These are phyloP conservation scores for Ochotona princeps DNA, from an alignment of 2,113 vertebrate genomes.

Conservation along the genomic window DNA sequence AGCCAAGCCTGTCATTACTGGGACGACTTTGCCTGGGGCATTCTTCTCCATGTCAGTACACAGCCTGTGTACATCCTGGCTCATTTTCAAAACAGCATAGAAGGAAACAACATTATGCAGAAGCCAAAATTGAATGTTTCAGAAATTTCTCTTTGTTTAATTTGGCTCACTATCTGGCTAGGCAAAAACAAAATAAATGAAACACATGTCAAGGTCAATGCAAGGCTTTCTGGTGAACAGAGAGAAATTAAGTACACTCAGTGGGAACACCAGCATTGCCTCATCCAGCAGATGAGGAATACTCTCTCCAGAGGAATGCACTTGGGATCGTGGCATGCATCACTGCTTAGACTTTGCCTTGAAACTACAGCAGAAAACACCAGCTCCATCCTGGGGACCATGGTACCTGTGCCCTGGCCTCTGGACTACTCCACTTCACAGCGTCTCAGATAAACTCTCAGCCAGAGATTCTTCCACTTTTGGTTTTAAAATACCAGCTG, in stretches of 20 bases:
- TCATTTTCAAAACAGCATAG: neutral
- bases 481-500: constrained; percentile 32
- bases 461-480: neutral
- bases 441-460: neutral
- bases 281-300: neutral
- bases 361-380: neutral
- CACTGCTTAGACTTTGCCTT: neutral
- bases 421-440: neutral
- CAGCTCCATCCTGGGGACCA: neutral
- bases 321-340: neutral
- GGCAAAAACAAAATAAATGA: constrained; percentile 35
- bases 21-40: neutral
- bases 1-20: too few relatives aligned
- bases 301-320: neutral
- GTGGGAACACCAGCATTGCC: neutral
- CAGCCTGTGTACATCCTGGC: neutral
- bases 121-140: neutral
- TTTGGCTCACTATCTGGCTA: neutral
- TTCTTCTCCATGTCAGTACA: neutral
- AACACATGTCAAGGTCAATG: neutral
- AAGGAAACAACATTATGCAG: neutral
- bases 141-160: constrained; percentile 7
- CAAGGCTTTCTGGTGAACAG: neutral
- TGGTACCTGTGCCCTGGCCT: neutral
- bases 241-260: neutral